Evolutionary conservation across 2,888 invertebrate genomes (phyloP).

Genomic region (Proisotoma minuta): DNA sequence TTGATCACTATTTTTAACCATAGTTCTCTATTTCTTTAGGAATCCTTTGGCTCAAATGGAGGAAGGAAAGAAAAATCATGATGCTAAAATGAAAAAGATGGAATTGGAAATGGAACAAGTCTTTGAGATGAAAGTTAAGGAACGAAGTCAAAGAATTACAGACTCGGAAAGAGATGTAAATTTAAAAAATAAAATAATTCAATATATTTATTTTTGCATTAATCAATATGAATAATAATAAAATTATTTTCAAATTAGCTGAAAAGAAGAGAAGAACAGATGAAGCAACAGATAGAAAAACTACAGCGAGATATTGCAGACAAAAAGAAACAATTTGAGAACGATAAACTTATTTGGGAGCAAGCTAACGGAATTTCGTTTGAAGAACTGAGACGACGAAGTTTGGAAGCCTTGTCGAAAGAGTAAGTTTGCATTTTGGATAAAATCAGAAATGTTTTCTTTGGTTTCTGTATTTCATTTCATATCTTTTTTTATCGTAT

Average conservation of each 20-base stretch:
- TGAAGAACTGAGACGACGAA: constrained; percentile 80
- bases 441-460: not conserved
- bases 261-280: constrained; percentile 82
- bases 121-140: constrained; percentile 95
- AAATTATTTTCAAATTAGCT: constrained; percentile 54
- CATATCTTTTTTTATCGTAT: too few species aligned
- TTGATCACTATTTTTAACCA: not conserved
- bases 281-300: constrained; percentile 71
- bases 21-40: constrained; percentile 57
- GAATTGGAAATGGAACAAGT: constrained; percentile 98
- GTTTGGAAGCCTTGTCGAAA: constrained; percentile 83
- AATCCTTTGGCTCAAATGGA: constrained; percentile 98
- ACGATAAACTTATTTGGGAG: constrained; percentile 85
- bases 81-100: constrained; percentile 96
- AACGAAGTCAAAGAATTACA: constrained; percentile 91
- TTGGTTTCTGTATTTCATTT: not conserved
- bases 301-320: constrained; percentile 90
- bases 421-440: constrained; percentile 59
- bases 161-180: constrained; percentile 84
- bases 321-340: constrained; percentile 74
- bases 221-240: not conserved
- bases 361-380: constrained; percentile 80
- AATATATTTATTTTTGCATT: not conserved
- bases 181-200: not conserved
- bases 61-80: constrained; percentile 94